These are phyloP conservation scores for Drosophila biarmipes DNA, from an alignment of 1,140 invertebrate species.

Conservation along the genomic window DNA sequence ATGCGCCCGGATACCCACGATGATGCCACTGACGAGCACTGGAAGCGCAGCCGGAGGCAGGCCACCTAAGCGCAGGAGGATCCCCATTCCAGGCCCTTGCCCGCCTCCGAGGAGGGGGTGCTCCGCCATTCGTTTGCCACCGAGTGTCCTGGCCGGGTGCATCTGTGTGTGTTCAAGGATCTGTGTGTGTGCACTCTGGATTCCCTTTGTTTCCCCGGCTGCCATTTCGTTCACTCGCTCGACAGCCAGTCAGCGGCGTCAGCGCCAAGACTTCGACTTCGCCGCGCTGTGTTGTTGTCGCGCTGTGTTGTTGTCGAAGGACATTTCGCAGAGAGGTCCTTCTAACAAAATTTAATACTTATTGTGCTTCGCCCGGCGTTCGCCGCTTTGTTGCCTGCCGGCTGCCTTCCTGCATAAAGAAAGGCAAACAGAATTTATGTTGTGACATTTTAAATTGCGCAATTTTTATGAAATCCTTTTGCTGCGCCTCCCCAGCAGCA, in stretches of 20 bases:
- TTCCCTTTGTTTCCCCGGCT: constrained; percentile 67
- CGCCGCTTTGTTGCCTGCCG: constrained; percentile 28
- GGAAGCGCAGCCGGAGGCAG: constrained; percentile 20
- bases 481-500: constrained; percentile 49
- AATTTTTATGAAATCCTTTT: constrained; percentile 84
- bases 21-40: constrained; percentile 71
- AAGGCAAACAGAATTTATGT: constrained; percentile 84
- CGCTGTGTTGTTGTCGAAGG: constrained; percentile 68
- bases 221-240: constrained; percentile 70
- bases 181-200: constrained; percentile 75
- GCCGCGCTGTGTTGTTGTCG: constrained; percentile 14
- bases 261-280: constrained; percentile 39
- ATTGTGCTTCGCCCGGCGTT: constrained; percentile 64
- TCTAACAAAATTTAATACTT: constrained; percentile 82
- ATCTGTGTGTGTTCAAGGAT: constrained; percentile 21
- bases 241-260: constrained; percentile 79
- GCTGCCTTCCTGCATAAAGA: constrained; percentile 65
- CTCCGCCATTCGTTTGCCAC: constrained; percentile 42
- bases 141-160: constrained; percentile 48
- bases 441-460: constrained; percentile 84
- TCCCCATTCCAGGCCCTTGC: not conserved
- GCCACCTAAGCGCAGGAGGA: constrained; percentile 50
- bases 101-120: not conserved
- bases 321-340: constrained; percentile 65
- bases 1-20: constrained; percentile 9